These are phyloP conservation scores for Troglohyphantes excavatus DNA, from an alignment of 2,888 invertebrate species.

Conservation along the genomic window DNA sequence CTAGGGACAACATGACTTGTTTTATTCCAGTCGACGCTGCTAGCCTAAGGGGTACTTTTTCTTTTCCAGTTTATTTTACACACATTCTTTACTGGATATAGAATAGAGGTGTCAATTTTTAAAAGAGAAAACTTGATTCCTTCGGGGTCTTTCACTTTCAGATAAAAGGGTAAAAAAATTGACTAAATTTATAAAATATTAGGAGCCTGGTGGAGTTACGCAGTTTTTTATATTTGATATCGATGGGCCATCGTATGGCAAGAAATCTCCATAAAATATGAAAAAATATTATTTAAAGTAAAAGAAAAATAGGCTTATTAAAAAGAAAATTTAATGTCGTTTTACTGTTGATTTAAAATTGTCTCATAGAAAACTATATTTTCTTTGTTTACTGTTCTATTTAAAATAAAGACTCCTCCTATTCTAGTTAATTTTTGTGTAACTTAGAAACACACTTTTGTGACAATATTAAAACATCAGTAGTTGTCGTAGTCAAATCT, in stretches of 20 bases:
- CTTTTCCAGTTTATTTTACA: conserved; percentile 28
- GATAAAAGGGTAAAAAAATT: conserved; percentile 70
- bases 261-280: neutral
- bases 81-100: conserved; percentile 47
- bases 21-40: conserved; percentile 45
- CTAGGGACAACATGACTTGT: conserved; percentile 27
- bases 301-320: no score
- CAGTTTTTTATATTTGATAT: neutral
- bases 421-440: no score
- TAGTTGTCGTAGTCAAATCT: no score
- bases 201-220: conserved; percentile 42
- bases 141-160: conserved; percentile 50
- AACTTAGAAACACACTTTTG: no score
- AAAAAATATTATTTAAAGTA: no score
- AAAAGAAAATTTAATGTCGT: no score
- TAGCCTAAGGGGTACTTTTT: conserved; percentile 41
- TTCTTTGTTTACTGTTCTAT: no score
- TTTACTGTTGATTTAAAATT: no score
- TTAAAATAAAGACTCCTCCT: no score
- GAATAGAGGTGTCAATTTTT: conserved; percentile 72
- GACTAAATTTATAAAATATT: conserved; percentile 58
- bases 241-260: neutral
- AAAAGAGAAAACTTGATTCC: conserved; percentile 67
- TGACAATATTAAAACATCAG: no score
- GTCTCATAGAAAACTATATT: no score